A percentile compares a stretch with the other conserved stretches of the same genome.
Evolutionary conservation across 2,888 invertebrate species (phyloP).

Genomic region (Deilephila elpenor): DNA sequence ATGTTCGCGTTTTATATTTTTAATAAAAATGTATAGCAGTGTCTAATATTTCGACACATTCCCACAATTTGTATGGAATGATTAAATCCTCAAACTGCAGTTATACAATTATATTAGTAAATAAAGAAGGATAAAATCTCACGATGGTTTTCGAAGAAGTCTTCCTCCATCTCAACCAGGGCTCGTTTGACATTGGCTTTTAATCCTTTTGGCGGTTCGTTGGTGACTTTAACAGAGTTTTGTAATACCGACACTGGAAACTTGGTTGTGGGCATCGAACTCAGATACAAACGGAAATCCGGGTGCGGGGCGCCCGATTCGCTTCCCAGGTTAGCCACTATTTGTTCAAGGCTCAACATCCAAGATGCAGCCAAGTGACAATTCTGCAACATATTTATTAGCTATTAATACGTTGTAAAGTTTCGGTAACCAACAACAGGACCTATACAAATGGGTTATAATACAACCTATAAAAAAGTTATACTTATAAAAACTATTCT

Average conservation of each 20-base stretch:
- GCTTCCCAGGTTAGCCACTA: slow-evolving; percentile 89
- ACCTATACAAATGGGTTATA: too few relatives aligned
- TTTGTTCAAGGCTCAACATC: slow-evolving; percentile 93
- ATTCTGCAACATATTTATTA: slow-evolving; percentile 85
- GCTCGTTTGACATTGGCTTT: slow-evolving; percentile 95
- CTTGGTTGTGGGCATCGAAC: slow-evolving; percentile 93
- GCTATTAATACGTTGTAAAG: too few relatives aligned
- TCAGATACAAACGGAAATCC: slow-evolving; percentile 93
- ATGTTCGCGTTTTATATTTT: too few relatives aligned
- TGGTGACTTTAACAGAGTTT: slow-evolving; percentile 97
- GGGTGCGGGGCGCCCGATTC: slow-evolving; percentile 87
- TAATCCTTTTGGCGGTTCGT: slow-evolving; percentile 96
- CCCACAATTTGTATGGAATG: too few relatives aligned
- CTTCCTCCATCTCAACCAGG: slow-evolving; percentile 89
- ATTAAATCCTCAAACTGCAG: too few relatives aligned
- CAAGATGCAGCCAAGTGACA: slow-evolving; percentile 97
- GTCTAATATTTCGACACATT: too few relatives aligned
- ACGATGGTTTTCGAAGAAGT: slow-evolving; percentile 93
- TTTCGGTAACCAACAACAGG: too few relatives aligned
- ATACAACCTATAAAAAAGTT: too few relatives aligned
- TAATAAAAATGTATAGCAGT: too few relatives aligned
- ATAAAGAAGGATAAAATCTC: background rate
- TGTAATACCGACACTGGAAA: slow-evolving; percentile 97
- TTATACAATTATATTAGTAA: background rate
- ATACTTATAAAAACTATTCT: too few relatives aligned